phyloP scores from a whole-genome alignment of 1,140 invertebrate species.

The Galendromus occidentalis region DNA sequence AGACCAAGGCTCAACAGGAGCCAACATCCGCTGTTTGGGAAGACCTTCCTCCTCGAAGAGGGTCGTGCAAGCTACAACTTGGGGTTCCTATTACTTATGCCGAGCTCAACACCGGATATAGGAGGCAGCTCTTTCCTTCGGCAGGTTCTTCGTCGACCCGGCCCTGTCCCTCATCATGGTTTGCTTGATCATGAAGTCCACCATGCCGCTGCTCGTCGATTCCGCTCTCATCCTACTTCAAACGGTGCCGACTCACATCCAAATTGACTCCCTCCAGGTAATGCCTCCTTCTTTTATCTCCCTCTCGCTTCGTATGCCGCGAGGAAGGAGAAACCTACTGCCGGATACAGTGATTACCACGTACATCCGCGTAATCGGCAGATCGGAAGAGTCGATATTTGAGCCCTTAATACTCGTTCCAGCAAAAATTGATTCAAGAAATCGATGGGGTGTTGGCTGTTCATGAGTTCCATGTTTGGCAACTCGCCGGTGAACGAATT shows the following conservation, averaged over 20 bases:
- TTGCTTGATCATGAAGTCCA: constrained; percentile 32
- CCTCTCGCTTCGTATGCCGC: too few species aligned
- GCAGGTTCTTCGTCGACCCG: constrained; percentile 12
- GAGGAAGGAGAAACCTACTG: too few species aligned
- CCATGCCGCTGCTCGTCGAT: constrained; percentile 35
- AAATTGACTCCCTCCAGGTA: constrained; percentile 29
- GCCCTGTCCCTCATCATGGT: constrained; percentile 31
- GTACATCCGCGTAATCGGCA: too few species aligned
- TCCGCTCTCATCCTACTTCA: constrained; percentile 36
- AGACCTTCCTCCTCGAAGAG: neutral
- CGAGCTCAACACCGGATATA: neutral
- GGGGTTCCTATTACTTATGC: constrained; percentile 52
- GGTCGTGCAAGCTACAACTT: neutral
- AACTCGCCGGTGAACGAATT: constrained; percentile 34
- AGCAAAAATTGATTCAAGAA: constrained; percentile 21
- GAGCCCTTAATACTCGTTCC: too few species aligned
- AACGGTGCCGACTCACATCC: constrained; percentile 36
- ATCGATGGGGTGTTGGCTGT: constrained; percentile 35
- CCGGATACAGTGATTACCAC: too few species aligned
- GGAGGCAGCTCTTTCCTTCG: neutral
- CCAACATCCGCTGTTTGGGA: too few species aligned
- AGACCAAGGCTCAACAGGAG: too few species aligned
- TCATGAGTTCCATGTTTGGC: constrained; percentile 41
- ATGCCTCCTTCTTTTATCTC: constrained; percentile 17
- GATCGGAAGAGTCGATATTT: too few species aligned